Base-by-base conservation (phyloP, 2,113 vertebrate genomes). In the Potamarius usumacintae region DNA sequence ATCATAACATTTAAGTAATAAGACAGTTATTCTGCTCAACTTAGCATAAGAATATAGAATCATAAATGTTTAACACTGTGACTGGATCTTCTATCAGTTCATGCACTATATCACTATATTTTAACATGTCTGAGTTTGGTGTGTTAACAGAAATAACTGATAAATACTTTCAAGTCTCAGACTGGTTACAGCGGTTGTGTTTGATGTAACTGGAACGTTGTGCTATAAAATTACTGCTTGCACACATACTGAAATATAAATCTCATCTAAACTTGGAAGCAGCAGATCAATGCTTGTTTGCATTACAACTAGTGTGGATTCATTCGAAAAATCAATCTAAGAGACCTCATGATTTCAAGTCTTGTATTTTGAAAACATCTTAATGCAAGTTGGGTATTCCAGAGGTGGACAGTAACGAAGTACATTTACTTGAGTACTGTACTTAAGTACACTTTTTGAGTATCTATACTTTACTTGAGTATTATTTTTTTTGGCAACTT, bases 161-260 rank as follows among this genome's bases (percentile, higher is more conserved):
- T 25, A 18, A 67, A 74, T 57, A 55, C 15, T 34, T 30, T 83
- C 4, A 83, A 12, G 63, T 50, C 18, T 65, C 18, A 50, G 48
- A 52, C 27, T 27, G 34, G 80, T 48, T 22, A 34, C 9, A 34
- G 67, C 71, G n/a, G 82, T 30, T 27, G 18, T 62, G 69, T 50
- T 74, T 48, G 55, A 62, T 17, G 42, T 63, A 27, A 63, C 0
- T 27, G 25, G 9, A 85, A 78, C 2, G 7, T 10, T 55, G 22
- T 60, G 52, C 55, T 30, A 63, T 42, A 25, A 65, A 65, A 52
- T 52, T 50, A 53, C 30, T 10, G 9, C 53, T 14, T 34, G 50
- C 52, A 71, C 69, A 48, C 69, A 57, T 17, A 17, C 30, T 18
- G 5, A 50, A 85, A 77, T 58, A 76, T 60, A 85, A 58, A 85